These are phyloP conservation scores for Drosophila vallismaia DNA, from an alignment of 2,888 invertebrate species.

Conservation along the genomic window DNA sequence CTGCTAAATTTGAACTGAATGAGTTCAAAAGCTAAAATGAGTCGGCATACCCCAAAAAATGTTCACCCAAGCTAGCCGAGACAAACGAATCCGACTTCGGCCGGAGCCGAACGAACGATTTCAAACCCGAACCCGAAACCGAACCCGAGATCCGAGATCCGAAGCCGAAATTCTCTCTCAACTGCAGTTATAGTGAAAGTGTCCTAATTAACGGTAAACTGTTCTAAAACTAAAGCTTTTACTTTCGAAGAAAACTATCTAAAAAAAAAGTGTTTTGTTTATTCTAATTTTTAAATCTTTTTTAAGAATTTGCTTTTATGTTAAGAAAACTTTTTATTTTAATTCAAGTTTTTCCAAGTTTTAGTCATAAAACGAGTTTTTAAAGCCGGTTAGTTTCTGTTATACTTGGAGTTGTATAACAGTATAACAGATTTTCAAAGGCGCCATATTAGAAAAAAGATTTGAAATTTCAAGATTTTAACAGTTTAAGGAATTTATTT, in stretches of 20 bases:
- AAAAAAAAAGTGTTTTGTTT: background rate
- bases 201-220: constrained; percentile 23
- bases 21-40: constrained; percentile 80
- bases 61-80: constrained; percentile 48
- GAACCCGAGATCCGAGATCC: too few species aligned
- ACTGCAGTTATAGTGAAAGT: constrained; percentile 22
- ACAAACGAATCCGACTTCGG: constrained; percentile 22
- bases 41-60: constrained; percentile 69
- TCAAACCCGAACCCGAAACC: constrained; percentile 21
- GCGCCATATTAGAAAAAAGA: background rate
- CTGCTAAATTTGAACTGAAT: constrained; percentile 79
- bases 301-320: background rate
- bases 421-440: background rate
- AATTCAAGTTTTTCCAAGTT: background rate
- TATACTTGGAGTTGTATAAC: background rate
- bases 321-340: background rate
- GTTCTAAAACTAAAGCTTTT: constrained; percentile 29
- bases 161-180: constrained; percentile 18
- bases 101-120: constrained; percentile 14
- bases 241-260: too few species aligned
- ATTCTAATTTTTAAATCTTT: background rate
- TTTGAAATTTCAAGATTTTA: background rate
- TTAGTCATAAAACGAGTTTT: background rate
- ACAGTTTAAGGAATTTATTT: background rate
- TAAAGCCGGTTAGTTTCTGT: background rate